Evolutionary conservation across 2,888 invertebrate species (phyloP).

Genomic region (Diarsia rubi): DNA sequence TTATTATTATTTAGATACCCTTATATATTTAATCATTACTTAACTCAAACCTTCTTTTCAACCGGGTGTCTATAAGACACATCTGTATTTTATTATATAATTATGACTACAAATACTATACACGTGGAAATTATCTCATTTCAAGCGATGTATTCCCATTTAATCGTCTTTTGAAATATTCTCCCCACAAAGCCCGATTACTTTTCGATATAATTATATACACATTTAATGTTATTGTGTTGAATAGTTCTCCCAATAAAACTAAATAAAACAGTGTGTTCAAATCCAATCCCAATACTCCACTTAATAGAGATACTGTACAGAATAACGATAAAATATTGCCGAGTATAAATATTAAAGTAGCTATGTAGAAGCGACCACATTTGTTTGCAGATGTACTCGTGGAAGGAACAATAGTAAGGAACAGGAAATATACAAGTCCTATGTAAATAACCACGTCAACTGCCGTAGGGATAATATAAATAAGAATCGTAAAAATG

Average conservation of each 20-base stretch:
- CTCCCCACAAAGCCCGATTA: slow-evolving; percentile 10
- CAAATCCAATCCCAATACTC: no score
- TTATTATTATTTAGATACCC: no score
- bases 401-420: neutral
- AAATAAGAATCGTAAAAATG: neutral
- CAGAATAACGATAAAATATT: neutral
- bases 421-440: neutral
- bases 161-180: neutral
- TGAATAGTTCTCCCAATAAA: neutral
- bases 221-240: neutral
- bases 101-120: neutral
- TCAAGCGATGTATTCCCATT: neutral
- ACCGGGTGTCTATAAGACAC: no score
- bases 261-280: neutral
- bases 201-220: slow-evolving; percentile 8
- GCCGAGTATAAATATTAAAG: neutral
- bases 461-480: neutral
- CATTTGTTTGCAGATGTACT: neutral
- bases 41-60: no score
- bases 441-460: neutral
- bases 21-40: no score
- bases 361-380: neutral
- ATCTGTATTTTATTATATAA: no score
- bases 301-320: no score
- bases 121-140: neutral